These are phyloP conservation scores for Plestiodon gilberti DNA, from an alignment of 2,113 vertebrate species.

Conservation along the genomic window DNA sequence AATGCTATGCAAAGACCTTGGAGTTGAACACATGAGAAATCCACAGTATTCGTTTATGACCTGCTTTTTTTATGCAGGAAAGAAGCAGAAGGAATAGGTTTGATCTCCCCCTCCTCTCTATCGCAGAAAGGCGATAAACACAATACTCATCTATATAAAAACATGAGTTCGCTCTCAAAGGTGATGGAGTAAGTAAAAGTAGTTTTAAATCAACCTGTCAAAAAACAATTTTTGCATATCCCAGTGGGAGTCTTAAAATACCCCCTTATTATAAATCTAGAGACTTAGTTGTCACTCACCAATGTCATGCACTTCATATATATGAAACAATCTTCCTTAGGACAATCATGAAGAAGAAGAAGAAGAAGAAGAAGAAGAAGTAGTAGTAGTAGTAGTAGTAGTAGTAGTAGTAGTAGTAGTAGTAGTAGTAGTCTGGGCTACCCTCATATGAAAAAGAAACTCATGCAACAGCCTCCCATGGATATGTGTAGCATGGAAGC, in stretches of 20 bases:
- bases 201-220: conserved; percentile 32
- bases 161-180: conserved; percentile 5
- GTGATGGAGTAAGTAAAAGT: neutral
- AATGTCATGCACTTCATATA: neutral
- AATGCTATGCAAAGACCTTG: conserved; percentile 32
- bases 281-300: neutral
- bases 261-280: neutral
- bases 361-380: too few species aligned
- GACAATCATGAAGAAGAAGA: neutral
- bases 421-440: too few species aligned
- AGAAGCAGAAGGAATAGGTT: neutral
- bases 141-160: conserved; percentile 20
- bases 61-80: conserved; percentile 4
- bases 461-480: neutral
- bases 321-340: neutral
- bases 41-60: neutral
- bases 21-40: conserved; percentile 22
- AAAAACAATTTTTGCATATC: neutral
- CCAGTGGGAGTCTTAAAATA: neutral
- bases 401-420: too few species aligned
- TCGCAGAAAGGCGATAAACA: conserved; percentile 42
- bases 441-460: neutral
- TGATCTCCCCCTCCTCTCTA: neutral
- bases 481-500: neutral
- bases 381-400: too few species aligned